Percentiles rank a stretch among this genome's conserved stretches.
phyloP scores from a whole-genome alignment of 2,888 invertebrate species.

The Euspilapteryx auroguttella region DNA sequence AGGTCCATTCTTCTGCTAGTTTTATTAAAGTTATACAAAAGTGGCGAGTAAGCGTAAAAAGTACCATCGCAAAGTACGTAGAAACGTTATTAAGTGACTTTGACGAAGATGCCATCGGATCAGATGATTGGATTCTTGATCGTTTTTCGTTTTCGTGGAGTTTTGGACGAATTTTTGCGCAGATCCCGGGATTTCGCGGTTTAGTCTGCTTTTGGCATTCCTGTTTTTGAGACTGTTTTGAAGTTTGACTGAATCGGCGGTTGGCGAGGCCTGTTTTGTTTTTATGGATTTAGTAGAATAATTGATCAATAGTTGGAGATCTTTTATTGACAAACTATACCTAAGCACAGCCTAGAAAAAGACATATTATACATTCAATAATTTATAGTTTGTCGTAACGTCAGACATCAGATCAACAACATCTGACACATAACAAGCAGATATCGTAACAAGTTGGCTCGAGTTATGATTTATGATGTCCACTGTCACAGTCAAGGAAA shows the following conservation, averaged over 20 bases:
- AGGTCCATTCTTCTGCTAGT: no score
- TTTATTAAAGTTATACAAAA: no score
- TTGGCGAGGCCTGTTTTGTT: background rate
- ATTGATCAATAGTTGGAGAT: no score
- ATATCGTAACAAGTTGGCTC: constrained; percentile 17
- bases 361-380: no score
- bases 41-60: constrained; percentile 18
- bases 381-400: no score
- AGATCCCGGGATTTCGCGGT: constrained; percentile 13
- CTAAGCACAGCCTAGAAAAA: no score
- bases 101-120: constrained; percentile 31
- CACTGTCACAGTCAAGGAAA: constrained; percentile 11
- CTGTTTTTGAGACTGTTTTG: no score
- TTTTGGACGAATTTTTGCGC: background rate
- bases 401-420: no score
- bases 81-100: constrained; percentile 43
- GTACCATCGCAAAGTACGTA: constrained; percentile 37
- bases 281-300: no score
- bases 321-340: no score
- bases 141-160: background rate
- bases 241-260: background rate
- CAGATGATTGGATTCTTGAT: constrained; percentile 3
- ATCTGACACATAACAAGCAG: background rate
- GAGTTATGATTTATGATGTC: constrained; percentile 39
- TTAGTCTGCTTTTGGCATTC: constrained; percentile 6